A percentile compares a stretch with the other conserved stretches of the same genome.
These are phyloP conservation scores for Drosophila sturtevanti DNA, from an alignment of 1,140 invertebrate genomes.

Conservation along the genomic window DNA sequence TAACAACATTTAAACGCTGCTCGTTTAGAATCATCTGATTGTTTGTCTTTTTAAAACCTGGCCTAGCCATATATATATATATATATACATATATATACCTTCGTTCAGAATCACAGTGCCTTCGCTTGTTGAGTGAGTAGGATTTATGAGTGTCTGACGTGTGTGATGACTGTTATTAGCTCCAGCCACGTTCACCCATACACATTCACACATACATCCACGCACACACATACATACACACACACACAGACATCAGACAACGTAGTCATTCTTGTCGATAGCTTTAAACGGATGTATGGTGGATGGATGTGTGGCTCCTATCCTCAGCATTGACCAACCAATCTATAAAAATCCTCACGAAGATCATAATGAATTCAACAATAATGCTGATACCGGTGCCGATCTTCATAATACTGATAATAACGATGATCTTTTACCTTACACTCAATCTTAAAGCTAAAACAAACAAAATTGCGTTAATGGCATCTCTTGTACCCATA, in stretches of 20 bases:
- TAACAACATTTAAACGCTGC: conserved; percentile 80
- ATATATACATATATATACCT: too few relatives aligned
- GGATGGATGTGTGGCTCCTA: conserved; percentile 36
- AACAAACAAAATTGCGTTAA: conserved; percentile 66
- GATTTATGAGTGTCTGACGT: conserved; percentile 82
- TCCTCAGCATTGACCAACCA: too few relatives aligned
- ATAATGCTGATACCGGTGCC: background rate
- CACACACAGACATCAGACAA: conserved; percentile 24
- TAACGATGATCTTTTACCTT: background rate
- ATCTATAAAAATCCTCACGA: conserved; percentile 8
- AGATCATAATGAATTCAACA: conserved; percentile 24
- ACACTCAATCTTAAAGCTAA: conserved; percentile 16
- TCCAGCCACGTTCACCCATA: conserved; percentile 37
- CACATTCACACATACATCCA: conserved; percentile 11
- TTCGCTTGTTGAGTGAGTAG: conserved; percentile 72
- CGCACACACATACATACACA: conserved; percentile 13
- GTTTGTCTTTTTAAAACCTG: conserved; percentile 35
- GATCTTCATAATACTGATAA: background rate
- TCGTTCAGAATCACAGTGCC: conserved; percentile 13
- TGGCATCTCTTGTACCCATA: conserved; percentile 60
- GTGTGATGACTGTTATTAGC: conserved; percentile 82
- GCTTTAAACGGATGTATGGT: conserved; percentile 57
- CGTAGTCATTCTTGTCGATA: conserved; percentile 19
- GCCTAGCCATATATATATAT: too few relatives aligned
- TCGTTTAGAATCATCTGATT: conserved; percentile 69